Evolutionary conservation across 2,888 invertebrate genomes (phyloP), one percentile per base, ranked within the genome.

Genomic region (Mayetiola destructor): DNA sequence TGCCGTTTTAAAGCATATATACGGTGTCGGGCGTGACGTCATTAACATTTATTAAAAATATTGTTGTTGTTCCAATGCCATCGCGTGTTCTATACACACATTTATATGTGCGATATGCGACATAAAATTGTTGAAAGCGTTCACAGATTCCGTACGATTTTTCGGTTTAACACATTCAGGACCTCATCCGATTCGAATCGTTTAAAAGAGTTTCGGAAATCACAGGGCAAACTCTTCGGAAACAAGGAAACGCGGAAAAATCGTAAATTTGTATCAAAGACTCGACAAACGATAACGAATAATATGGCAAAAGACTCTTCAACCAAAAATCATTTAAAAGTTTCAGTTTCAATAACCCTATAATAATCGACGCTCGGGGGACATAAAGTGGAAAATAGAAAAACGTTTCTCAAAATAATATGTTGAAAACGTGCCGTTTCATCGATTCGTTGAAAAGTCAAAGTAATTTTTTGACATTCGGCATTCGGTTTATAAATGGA

Each of bases 21-120:
- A 42, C 23, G 12, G 42, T 21, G 2, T 27, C 48, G 48, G 48
- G 48, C 48, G 48, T 48, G 48, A 48, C 27, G 48, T 48, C 48
- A 48, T 48, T 48, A 48, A 48, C 48, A 48, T 48, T 48, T 48
- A 48, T 48, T 48, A 48, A 48, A 48, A 27, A 27, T 48, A 16
- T 27, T 48, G 23, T 27, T 48, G 48, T n/a, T 23, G 23, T 23
- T 23, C 14, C 21, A 21, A 42, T 42, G 23, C 23, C 16, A 18
- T 42, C 23, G n/a, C 48, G 27, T 16, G 27, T 12, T 32, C 12
- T 27, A 27, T 27, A 20, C 48, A 27, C 48, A 48, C 39, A 18
- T 16, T n/a, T n/a, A n/a, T n/a, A n/a, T n/a, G n/a, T n/a, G n/a
- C n/a, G n/a, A n/a, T n/a, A n/a, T n/a, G n/a, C n/a, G n/a, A n/a